These are phyloP conservation scores for Ondatra zibethicus DNA, from an alignment of 2,113 vertebrate genomes.

Conservation along the genomic window DNA sequence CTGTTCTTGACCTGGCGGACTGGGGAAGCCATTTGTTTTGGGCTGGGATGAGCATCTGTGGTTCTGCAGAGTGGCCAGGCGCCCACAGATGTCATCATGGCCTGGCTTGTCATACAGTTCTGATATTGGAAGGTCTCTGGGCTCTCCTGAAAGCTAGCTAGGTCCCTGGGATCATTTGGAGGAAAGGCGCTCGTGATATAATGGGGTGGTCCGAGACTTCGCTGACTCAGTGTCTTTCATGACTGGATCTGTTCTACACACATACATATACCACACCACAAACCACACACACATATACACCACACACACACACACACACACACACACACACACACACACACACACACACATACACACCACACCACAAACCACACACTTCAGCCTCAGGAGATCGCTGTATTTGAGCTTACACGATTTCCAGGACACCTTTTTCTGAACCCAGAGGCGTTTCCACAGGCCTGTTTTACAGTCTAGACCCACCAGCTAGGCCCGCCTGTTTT, in stretches of 20 bases:
- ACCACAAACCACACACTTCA: too few species aligned
- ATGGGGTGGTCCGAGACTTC: background rate
- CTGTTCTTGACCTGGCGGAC: background rate
- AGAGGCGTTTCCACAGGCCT: constrained; percentile 5
- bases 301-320: background rate
- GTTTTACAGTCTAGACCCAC: too few species aligned
- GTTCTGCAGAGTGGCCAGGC: background rate
- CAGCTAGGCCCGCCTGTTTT: background rate
- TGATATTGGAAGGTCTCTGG: background rate
- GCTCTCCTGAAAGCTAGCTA: background rate
- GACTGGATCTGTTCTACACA: background rate
- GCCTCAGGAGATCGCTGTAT: background rate
- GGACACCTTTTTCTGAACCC: background rate
- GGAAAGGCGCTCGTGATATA: background rate
- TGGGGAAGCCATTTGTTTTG: background rate
- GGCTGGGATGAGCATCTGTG: background rate
- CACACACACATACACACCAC: background rate
- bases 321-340: background rate
- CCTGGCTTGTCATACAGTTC: background rate
- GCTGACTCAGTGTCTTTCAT: background rate
- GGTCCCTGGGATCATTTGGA: background rate
- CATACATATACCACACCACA: too few species aligned
- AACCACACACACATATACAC: too few species aligned
- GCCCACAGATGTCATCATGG: background rate
- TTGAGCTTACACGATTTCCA: background rate